These are phyloP conservation scores for Uloborus diversus DNA, from an alignment of 1,140 invertebrate species.

Conservation along the genomic window DNA sequence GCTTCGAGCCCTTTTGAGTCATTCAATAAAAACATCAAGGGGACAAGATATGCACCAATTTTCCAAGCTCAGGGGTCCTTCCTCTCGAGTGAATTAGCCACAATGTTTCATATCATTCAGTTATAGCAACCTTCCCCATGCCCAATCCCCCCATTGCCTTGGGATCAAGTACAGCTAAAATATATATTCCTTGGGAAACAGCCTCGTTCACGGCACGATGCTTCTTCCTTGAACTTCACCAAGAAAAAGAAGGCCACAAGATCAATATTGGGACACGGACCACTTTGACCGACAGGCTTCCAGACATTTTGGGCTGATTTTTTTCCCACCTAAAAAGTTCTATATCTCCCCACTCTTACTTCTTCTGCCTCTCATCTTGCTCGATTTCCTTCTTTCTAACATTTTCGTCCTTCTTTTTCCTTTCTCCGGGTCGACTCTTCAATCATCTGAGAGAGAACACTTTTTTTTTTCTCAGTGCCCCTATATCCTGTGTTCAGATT, in stretches of 20 bases:
- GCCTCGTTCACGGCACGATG: constrained; percentile 33
- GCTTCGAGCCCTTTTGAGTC: no score
- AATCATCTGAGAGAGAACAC: constrained; percentile 15
- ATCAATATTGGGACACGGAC: constrained; percentile 53
- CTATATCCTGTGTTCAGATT: not conserved
- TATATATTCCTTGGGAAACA: constrained; percentile 35
- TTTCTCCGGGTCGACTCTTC: constrained; percentile 38
- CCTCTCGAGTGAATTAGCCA: constrained; percentile 35
- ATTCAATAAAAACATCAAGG: no score
- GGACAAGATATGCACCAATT: no score
- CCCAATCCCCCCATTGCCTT: constrained; percentile 27
- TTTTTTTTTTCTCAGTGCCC: not conserved
- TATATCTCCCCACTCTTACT: constrained; percentile 9
- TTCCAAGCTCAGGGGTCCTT: not conserved
- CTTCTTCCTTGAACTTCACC: constrained; percentile 28
- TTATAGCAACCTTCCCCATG: constrained; percentile 19
- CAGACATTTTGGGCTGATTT: constrained; percentile 46
- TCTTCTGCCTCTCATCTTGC: constrained; percentile 44
- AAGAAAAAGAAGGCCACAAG: constrained; percentile 35
- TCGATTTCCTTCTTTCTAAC: constrained; percentile 52
- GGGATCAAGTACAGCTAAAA: constrained; percentile 16
- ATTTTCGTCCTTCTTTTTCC: constrained; percentile 45
- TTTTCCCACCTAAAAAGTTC: constrained; percentile 39
- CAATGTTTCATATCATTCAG: constrained; percentile 30
- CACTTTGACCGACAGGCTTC: constrained; percentile 46